These are phyloP conservation scores for Bombus consobrinus DNA, from an alignment of 1,140 invertebrate species.

Conservation along the genomic window DNA sequence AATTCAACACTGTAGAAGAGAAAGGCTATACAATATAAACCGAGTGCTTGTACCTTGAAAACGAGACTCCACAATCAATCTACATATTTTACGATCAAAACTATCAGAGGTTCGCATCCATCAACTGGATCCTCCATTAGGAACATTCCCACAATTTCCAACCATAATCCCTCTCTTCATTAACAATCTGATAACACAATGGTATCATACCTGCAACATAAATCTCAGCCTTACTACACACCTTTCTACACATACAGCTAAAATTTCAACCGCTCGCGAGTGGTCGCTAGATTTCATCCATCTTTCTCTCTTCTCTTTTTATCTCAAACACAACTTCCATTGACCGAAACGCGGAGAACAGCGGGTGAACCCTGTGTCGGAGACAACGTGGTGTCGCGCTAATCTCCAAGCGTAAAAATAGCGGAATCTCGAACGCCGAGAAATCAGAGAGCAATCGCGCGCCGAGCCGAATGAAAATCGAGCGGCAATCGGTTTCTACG, in stretches of 20 bases:
- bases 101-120: no score
- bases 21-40: neutral
- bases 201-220: neutral
- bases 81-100: neutral
- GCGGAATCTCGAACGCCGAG: neutral
- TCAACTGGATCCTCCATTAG: no score
- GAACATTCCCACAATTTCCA: neutral
- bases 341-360: no score
- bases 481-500: constrained; percentile 14
- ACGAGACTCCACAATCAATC: neutral
- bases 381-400: neutral
- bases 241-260: no score
- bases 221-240: neutral
- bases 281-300: no score
- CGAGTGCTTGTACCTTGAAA: neutral
- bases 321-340: neutral
- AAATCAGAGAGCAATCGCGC: constrained; percentile 32
- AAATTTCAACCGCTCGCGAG: neutral
- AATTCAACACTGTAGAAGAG: neutral
- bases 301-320: neutral
- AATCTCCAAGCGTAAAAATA: constrained; percentile 19
- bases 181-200: neutral
- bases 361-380: neutral
- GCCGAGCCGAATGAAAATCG: no score
- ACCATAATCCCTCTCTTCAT: neutral